phyloP scores from a whole-genome alignment of 2,888 invertebrate species.

The Andrena marginata region DNA sequence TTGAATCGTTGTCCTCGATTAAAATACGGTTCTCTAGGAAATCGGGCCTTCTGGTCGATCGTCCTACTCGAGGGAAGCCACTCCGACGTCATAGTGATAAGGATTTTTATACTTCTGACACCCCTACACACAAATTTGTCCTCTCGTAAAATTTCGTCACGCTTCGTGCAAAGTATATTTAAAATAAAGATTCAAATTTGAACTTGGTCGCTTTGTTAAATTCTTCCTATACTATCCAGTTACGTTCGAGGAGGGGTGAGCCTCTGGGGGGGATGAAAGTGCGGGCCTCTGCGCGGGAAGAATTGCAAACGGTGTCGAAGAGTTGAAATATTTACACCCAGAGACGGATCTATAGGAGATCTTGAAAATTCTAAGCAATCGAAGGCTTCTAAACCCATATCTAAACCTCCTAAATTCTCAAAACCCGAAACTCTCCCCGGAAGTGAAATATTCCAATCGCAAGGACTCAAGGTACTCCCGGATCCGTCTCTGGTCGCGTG shows the following conservation, averaged over 20 bases:
- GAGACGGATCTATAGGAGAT: background rate
- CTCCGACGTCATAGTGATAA: background rate
- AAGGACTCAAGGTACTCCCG: background rate
- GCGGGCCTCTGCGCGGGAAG: constrained; percentile 1
- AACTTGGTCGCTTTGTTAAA: too few relatives aligned
- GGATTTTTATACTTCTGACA: background rate
- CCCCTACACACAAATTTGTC: background rate
- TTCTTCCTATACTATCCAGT: background rate
- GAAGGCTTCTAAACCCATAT: too few relatives aligned
- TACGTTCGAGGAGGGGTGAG: background rate
- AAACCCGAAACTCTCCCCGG: too few relatives aligned
- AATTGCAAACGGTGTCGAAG: background rate
- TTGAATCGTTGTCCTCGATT: constrained; percentile 60
- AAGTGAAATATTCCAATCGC: too few relatives aligned
- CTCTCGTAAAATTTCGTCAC: background rate
- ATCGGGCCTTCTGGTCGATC: constrained; percentile 31
- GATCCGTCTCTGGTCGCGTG: constrained; percentile 7
- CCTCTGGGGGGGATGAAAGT: background rate
- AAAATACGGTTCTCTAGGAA: constrained; percentile 64
- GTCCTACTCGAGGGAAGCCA: background rate
- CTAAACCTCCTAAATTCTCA: too few relatives aligned
- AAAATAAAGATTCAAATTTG: background rate
- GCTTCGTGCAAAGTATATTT: background rate
- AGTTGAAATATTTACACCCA: background rate
- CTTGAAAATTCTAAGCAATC: background rate